Percentiles rank a stretch among this genome's conserved stretches.
Evolutionary conservation across 2,888 invertebrate genomes (phyloP).

Genomic region (Meghimatium bilineatum): DNA sequence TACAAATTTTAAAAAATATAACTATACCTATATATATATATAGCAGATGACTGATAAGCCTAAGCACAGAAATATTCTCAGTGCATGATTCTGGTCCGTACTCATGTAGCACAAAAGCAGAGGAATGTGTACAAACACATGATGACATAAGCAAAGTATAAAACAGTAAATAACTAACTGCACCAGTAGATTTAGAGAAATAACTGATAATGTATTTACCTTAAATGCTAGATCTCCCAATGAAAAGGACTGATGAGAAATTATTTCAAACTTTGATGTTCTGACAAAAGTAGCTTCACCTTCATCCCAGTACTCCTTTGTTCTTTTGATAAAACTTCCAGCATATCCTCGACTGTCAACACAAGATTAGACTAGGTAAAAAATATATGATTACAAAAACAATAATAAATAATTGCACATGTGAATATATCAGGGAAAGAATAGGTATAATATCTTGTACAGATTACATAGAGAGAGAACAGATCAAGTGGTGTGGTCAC

Average conservation of each 20-base stretch:
- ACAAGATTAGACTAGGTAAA: background rate
- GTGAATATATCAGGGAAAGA: too few species aligned
- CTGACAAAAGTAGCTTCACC: conserved; percentile 75
- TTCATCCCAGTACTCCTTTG: conserved; percentile 65
- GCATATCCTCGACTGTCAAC: conserved; percentile 47
- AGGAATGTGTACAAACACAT: background rate
- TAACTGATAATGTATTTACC: conserved; percentile 57
- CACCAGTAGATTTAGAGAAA: background rate
- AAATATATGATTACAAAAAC: background rate
- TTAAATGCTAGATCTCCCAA: conserved; percentile 66
- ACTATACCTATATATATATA: too few species aligned
- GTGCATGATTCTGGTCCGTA: too few species aligned
- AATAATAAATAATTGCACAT: too few species aligned
- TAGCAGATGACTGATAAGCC: too few species aligned
- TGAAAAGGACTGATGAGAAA: conserved; percentile 56
- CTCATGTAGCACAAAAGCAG: too few species aligned
- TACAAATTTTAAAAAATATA: too few species aligned
- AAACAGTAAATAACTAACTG: background rate
- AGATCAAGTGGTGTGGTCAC: too few species aligned
- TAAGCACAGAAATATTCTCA: too few species aligned
- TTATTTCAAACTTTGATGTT: conserved; percentile 66
- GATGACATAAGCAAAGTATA: background rate
- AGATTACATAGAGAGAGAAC: too few species aligned
- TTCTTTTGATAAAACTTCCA: conserved; percentile 55
- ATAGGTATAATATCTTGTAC: too few species aligned